phyloP scores from a whole-genome alignment of 2,888 invertebrate genomes.

The Ceratothoa steindachneri region DNA sequence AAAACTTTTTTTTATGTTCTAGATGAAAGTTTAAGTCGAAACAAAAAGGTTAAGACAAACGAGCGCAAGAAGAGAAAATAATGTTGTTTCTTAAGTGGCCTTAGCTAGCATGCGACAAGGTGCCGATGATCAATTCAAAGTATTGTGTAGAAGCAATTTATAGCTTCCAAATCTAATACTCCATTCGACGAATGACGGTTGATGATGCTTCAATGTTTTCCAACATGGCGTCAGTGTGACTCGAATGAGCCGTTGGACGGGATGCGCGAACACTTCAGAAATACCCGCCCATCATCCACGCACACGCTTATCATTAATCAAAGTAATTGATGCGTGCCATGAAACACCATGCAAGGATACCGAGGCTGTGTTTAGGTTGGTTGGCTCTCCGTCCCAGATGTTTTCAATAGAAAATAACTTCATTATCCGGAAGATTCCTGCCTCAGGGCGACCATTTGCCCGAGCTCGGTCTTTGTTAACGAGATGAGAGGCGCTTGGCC shows the following conservation, averaged over 20 bases:
- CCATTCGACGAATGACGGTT: slow-evolving; percentile 9
- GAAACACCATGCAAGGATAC: too few relatives aligned
- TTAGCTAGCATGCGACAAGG: background rate
- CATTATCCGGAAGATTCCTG: slow-evolving; percentile 24
- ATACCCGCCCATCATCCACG: slow-evolving; percentile 30
- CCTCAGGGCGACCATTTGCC: slow-evolving; percentile 13
- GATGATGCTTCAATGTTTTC: slow-evolving; percentile 2
- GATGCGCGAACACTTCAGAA: background rate
- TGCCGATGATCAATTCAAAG: background rate
- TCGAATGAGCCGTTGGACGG: background rate
- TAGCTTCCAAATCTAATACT: background rate
- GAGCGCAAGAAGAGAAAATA: background rate
- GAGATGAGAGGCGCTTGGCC: background rate
- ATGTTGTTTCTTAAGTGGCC: background rate
- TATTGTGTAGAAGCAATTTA: background rate
- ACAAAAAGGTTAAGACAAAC: background rate
- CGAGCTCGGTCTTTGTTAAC: slow-evolving; percentile 27
- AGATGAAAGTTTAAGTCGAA: background rate
- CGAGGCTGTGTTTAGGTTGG: slow-evolving; percentile 17
- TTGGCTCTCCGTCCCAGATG: slow-evolving; percentile 28
- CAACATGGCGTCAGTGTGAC: slow-evolving; percentile 28
- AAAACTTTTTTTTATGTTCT: background rate
- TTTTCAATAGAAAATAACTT: slow-evolving; percentile 39
- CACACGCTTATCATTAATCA: slow-evolving; percentile 37
- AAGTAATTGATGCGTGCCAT: slow-evolving; percentile 37